Percentiles rank a stretch among this genome's conserved stretches.
Evolutionary conservation across 2,888 invertebrate genomes (phyloP).

Genomic region (Oeneis ivallda): DNA sequence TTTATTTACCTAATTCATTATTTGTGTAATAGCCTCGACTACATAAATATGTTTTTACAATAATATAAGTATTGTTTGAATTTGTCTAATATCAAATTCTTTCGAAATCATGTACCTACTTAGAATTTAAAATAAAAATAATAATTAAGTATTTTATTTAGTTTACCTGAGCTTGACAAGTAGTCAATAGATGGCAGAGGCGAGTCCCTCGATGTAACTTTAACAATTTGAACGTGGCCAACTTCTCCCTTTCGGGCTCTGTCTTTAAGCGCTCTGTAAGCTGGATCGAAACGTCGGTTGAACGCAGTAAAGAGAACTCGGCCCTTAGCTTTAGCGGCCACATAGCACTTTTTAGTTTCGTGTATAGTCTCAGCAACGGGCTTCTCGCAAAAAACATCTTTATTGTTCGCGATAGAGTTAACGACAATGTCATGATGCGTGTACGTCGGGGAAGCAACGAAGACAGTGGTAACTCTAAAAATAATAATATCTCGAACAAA

Average conservation of each 20-base stretch:
- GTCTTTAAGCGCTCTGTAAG: conserved; percentile 73
- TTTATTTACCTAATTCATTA: too few relatives aligned
- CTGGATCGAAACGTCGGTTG: conserved; percentile 86
- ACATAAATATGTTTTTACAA: too few relatives aligned
- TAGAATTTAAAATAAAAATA: too few relatives aligned
- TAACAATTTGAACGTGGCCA: conserved; percentile 84
- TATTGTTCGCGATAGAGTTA: conserved; percentile 76
- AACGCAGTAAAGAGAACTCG: conserved; percentile 84
- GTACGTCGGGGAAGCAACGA: conserved; percentile 82
- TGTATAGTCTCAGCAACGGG: conserved; percentile 82
- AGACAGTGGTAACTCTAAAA: conserved; percentile 72
- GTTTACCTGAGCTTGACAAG: conserved; percentile 79
- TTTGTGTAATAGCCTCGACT: too few relatives aligned
- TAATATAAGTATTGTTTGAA: too few relatives aligned
- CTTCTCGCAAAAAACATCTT: conserved; percentile 87
- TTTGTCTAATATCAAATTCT: too few relatives aligned
- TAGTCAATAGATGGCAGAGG: conserved; percentile 84
- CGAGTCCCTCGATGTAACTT: conserved; percentile 84
- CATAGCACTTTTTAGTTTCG: conserved; percentile 81
- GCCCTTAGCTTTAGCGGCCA: conserved; percentile 78
- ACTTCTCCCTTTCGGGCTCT: conserved; percentile 80
- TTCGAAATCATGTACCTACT: too few relatives aligned
- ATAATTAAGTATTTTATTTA: background rate
- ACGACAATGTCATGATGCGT: conserved; percentile 81
- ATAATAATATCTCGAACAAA: background rate